Evolutionary conservation across 2,797 vertebrate species (phyloP).

Genomic region (Helostoma temminkii): DNA sequence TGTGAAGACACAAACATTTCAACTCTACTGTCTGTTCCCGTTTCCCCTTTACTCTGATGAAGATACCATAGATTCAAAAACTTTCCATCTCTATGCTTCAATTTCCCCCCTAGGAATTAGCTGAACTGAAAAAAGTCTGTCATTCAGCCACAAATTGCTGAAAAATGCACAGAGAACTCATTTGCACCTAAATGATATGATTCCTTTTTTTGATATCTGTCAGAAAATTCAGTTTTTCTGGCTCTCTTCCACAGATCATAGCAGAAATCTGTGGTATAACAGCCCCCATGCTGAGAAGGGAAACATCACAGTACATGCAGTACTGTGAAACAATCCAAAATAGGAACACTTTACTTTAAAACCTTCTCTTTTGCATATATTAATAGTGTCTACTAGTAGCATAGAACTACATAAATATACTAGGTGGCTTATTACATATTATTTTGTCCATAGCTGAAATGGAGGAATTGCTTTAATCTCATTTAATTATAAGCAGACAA

Average conservation of each 20-base stretch:
- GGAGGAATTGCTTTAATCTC: background rate
- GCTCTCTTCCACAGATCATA: background rate
- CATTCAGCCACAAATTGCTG: background rate
- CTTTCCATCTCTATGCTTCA: background rate
- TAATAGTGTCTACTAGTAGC: background rate
- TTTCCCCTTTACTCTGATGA: background rate
- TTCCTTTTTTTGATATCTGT: background rate
- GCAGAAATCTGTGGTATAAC: background rate
- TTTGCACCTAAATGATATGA: background rate
- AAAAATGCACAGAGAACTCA: background rate
- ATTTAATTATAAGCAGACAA: background rate
- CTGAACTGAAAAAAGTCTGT: background rate
- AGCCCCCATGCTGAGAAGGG: constrained; percentile 9
- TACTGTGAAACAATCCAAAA: background rate
- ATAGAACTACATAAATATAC: too few relatives aligned
- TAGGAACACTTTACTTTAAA: background rate
- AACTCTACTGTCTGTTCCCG: background rate
- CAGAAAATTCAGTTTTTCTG: background rate
- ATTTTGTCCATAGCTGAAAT: background rate
- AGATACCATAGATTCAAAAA: background rate
- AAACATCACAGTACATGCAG: background rate
- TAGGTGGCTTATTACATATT: background rate
- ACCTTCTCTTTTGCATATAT: background rate
- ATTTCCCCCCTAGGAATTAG: background rate
- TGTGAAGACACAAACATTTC: background rate